Percentiles rank a stretch among this genome's conserved stretches.
Evolutionary conservation across 2,888 invertebrate species (phyloP).

Genomic region (Dione juno): DNA sequence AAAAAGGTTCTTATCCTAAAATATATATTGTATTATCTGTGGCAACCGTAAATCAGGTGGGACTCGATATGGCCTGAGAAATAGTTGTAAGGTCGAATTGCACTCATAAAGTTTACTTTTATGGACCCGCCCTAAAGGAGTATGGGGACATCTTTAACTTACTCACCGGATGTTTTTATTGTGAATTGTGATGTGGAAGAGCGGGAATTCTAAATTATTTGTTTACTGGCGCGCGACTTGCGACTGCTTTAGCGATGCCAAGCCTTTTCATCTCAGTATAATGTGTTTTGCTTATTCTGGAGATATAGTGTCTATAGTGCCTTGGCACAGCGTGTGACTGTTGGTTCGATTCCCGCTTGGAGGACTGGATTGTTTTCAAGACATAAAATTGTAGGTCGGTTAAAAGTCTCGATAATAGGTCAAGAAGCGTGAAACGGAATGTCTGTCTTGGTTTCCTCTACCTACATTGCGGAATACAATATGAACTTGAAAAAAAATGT

Average conservation of each 20-base stretch:
- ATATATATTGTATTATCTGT: slow-evolving; percentile 34
- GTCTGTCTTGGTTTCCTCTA: no score
- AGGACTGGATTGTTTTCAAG: no score
- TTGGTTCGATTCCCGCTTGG: no score
- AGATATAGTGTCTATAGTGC: no score
- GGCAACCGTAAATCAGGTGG: slow-evolving; percentile 41
- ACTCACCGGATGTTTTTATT: slow-evolving; percentile 21
- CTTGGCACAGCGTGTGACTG: no score
- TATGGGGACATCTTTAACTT: slow-evolving; percentile 28
- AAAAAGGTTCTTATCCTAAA: slow-evolving; percentile 2
- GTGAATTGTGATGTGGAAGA: slow-evolving; percentile 12
- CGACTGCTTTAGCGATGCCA: not conserved
- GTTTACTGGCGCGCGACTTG: slow-evolving; percentile 11
- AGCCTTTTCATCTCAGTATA: not conserved
- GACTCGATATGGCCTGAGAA: slow-evolving; percentile 43
- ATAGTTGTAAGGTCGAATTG: slow-evolving; percentile 43
- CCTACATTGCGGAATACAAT: no score
- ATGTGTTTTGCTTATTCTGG: not conserved
- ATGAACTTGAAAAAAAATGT: no score
- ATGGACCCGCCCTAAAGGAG: slow-evolving; percentile 38
- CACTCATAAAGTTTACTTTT: slow-evolving; percentile 43
- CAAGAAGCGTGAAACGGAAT: no score
- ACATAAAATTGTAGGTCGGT: no score
- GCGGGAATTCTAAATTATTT: slow-evolving; percentile 17
- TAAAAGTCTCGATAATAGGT: no score